Conservation (phyloP, 2,888 invertebrate species). For the Pilophorus perplexus region DNA sequence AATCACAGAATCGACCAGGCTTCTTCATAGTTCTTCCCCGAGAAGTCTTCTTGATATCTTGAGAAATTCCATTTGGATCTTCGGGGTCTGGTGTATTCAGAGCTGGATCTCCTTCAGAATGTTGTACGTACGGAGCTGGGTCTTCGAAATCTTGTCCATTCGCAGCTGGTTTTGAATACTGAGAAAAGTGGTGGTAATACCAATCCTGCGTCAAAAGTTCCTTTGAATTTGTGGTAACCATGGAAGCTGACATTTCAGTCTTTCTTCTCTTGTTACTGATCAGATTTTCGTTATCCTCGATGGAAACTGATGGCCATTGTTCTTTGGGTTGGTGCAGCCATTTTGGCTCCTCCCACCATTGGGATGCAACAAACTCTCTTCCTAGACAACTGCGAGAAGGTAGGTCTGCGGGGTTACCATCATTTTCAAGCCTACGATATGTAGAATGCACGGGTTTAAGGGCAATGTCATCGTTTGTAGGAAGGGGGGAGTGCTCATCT, state of each 20-base stretch:
- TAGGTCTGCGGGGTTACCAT: conserved; percentile 46
- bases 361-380: conserved; percentile 3
- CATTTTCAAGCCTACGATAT: background rate
- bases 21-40: no score
- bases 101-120: no score
- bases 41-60: no score
- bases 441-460: background rate
- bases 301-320: conserved; percentile 43
- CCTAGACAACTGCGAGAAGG: conserved; percentile 45
- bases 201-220: background rate
- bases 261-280: conserved; percentile 11
- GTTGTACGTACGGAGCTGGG: no score
- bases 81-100: no score
- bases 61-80: no score
- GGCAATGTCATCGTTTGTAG: background rate
- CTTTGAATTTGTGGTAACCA: background rate
- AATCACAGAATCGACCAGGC: no score
- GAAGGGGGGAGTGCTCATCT: background rate
- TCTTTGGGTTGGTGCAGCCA: conserved; percentile 40
- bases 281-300: conserved; percentile 27
- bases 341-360: conserved; percentile 47
- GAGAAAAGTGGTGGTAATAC: conserved; percentile 42
- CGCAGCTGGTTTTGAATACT: conserved; percentile 46
- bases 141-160: no score
- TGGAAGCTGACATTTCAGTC: background rate